phyloP scores from a whole-genome alignment of 2,888 invertebrate genomes.

The Nomada fabriciana region DNA sequence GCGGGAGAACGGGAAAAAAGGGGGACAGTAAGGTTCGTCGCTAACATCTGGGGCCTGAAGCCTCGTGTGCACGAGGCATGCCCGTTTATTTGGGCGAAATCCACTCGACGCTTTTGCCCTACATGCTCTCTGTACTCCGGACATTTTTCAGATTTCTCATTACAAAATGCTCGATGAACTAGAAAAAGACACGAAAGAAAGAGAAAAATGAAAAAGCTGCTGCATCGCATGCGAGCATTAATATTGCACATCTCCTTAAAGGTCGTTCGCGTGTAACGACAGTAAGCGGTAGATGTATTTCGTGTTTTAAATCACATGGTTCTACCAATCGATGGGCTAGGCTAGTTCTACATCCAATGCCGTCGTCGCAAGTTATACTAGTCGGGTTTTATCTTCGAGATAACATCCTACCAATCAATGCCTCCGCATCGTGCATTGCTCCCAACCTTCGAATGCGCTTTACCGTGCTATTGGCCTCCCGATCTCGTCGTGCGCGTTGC shows the following conservation, averaged over 20 bases:
- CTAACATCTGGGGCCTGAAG: constrained; percentile 65
- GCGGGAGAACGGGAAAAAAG: constrained; percentile 56
- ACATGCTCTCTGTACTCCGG: constrained; percentile 28
- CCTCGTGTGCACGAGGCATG: constrained; percentile 59
- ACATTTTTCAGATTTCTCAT: constrained; percentile 22
- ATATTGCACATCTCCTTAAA: constrained; percentile 24
- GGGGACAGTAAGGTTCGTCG: constrained; percentile 49
- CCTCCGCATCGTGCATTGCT: constrained; percentile 66
- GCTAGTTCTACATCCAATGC: constrained; percentile 44
- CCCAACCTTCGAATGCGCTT: constrained; percentile 68
- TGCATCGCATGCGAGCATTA: not conserved
- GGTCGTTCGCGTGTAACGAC: constrained; percentile 9
- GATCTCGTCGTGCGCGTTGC: constrained; percentile 23
- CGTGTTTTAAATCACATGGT: constrained; percentile 21
- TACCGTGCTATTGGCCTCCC: constrained; percentile 59
- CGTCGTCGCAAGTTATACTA: constrained; percentile 29
- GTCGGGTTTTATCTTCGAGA: constrained; percentile 62
- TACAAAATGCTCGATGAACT: not conserved
- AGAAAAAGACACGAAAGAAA: not conserved
- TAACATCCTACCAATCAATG: constrained; percentile 71
- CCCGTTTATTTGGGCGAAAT: constrained; percentile 24
- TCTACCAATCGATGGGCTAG: constrained; percentile 55
- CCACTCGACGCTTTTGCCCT: constrained; percentile 15
- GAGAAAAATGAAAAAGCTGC: not conserved
- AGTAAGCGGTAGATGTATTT: not conserved